phyloP scores from a whole-genome alignment of 2,113 vertebrate species.

The Egretta garzetta region DNA sequence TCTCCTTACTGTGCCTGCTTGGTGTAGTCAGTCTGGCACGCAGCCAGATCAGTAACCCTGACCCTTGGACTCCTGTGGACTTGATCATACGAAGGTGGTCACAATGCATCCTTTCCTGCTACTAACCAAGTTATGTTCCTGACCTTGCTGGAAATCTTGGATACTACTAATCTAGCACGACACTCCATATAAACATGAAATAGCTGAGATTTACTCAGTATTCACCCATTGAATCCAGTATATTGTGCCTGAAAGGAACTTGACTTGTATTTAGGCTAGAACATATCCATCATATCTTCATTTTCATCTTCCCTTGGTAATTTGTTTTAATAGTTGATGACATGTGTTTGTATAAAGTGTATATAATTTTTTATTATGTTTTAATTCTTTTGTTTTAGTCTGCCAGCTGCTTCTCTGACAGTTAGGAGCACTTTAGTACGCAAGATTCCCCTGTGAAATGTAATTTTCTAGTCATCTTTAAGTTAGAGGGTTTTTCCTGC shows the following conservation, averaged over 20 bases:
- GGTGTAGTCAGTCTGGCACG: accelerated
- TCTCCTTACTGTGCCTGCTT: background rate
- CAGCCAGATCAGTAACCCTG: background rate
- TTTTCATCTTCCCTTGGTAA: background rate
- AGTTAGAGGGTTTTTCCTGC: background rate
- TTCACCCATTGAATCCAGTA: background rate
- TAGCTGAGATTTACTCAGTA: background rate
- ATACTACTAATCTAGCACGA: background rate
- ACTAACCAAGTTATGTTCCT: background rate
- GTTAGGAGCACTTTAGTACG: background rate
- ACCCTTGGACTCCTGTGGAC: background rate
- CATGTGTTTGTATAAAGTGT: background rate
- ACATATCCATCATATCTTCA: background rate
- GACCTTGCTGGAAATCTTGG: background rate
- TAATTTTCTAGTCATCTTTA: background rate
- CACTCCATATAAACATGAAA: background rate
- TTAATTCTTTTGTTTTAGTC: background rate
- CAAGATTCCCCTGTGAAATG: background rate
- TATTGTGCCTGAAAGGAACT: background rate
- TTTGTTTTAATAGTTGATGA: background rate
- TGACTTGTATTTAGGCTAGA: background rate
- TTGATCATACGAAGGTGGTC: background rate
- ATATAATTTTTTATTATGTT: background rate
- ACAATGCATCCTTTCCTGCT: background rate
- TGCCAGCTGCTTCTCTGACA: background rate